These are phyloP conservation scores for Zonitis immaculata DNA, from an alignment of 2,888 invertebrate genomes.

Conservation along the genomic window DNA sequence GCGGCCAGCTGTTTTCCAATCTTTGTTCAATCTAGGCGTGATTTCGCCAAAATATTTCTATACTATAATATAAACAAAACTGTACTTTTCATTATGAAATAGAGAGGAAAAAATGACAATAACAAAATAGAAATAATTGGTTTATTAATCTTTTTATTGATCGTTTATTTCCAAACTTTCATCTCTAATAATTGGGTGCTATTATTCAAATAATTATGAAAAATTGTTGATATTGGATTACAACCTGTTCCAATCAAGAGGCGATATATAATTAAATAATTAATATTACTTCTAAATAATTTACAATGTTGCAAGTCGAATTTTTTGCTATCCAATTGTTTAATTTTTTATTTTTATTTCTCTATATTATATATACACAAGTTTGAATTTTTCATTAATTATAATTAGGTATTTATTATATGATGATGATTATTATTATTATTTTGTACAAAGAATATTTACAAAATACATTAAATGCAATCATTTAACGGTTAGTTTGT, in stretches of 20 bases:
- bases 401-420: background rate
- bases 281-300: slow-evolving; percentile 27
- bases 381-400: slow-evolving; percentile 5
- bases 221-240: background rate
- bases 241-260: background rate
- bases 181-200: too few relatives aligned
- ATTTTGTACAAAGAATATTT: slow-evolving; percentile 23
- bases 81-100: too few relatives aligned
- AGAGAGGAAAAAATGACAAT: slow-evolving; percentile 1
- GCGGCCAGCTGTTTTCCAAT: slow-evolving; percentile 32
- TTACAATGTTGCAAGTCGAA: slow-evolving; percentile 23
- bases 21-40: slow-evolving; percentile 3
- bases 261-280: slow-evolving; percentile 7
- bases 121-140: too few relatives aligned
- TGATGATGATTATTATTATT: background rate
- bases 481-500: slow-evolving; percentile 23
- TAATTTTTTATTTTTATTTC: background rate
- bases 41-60: background rate
- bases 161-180: too few relatives aligned
- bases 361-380: slow-evolving; percentile 34
- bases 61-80: too few relatives aligned
- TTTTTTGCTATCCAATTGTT: background rate
- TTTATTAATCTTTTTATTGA: too few relatives aligned
- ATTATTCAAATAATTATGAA: too few relatives aligned
- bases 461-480: slow-evolving; percentile 22